These are phyloP conservation scores for Tetraodon nigroviridis DNA, from an alignment of 2,113 vertebrate species.

Conservation along the genomic window DNA sequence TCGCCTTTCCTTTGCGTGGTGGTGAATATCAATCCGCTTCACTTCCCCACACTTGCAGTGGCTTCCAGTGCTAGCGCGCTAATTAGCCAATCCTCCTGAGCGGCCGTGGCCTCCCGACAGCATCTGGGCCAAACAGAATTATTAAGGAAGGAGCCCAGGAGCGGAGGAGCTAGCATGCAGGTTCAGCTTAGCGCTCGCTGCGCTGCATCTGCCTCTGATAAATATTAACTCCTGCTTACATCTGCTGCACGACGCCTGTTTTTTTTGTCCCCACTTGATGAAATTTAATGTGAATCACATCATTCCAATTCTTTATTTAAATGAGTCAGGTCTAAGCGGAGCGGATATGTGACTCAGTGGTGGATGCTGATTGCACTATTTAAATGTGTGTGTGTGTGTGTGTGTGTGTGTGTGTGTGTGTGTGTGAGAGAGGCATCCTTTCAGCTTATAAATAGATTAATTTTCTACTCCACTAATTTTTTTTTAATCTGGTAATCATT, in stretches of 20 bases:
- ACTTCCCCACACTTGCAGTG: slow-evolving; percentile 47
- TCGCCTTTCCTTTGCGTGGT: slow-evolving; percentile 45
- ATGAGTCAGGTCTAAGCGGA: slow-evolving; percentile 34
- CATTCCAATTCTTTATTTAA: slow-evolving; percentile 52
- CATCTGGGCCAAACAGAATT: slow-evolving; percentile 67
- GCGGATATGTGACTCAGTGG: slow-evolving; percentile 31
- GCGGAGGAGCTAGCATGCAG: slow-evolving; percentile 47
- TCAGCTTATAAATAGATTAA: slow-evolving; percentile 40
- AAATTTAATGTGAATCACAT: slow-evolving; percentile 57
- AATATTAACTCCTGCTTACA: slow-evolving; percentile 61
- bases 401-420: background rate
- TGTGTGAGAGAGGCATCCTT: slow-evolving; percentile 4
- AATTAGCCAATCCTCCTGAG: slow-evolving; percentile 64
- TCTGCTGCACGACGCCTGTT: slow-evolving; percentile 16
- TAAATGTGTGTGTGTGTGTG: background rate
- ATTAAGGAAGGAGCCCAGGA: slow-evolving; percentile 55
- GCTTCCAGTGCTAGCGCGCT: slow-evolving; percentile 58
- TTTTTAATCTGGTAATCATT: slow-evolving; percentile 47
- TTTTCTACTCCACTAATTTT: slow-evolving; percentile 47
- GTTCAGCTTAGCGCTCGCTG: slow-evolving; percentile 48
- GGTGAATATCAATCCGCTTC: slow-evolving; percentile 59
- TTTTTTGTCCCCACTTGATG: slow-evolving; percentile 31
- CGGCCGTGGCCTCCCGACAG: slow-evolving; percentile 53
- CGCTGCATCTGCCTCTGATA: slow-evolving; percentile 49
- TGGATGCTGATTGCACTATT: slow-evolving; percentile 8